Evolutionary conservation across 2,888 invertebrate genomes (phyloP).

Genomic region (Chromoteleia sp.): DNA sequence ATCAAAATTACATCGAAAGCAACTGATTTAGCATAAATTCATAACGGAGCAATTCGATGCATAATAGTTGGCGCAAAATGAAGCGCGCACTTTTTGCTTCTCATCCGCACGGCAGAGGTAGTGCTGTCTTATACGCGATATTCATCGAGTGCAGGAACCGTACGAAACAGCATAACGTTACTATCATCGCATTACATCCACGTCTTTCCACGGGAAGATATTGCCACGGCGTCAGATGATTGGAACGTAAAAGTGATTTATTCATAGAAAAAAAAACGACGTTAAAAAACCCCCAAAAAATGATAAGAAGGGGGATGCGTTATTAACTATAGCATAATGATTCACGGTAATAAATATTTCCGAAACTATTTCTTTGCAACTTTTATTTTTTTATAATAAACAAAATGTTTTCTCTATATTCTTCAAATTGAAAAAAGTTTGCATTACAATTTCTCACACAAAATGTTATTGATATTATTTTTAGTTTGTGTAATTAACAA

Average conservation of each 20-base stretch:
- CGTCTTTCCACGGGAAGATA: conserved; percentile 51
- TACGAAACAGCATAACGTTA: conserved; percentile 61
- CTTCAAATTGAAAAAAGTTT: no score
- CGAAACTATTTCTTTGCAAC: no score
- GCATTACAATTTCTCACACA: no score
- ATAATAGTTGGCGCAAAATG: conserved; percentile 44
- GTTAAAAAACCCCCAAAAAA: no score
- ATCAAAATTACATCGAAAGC: conserved; percentile 51
- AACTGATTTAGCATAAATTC: conserved; percentile 58
- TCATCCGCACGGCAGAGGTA: background rate
- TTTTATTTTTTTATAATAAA: no score
- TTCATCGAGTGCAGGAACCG: conserved; percentile 59
- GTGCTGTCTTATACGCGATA: conserved; percentile 55
- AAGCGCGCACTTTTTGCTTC: conserved; percentile 23
- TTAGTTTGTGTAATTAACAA: no score
- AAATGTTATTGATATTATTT: no score
- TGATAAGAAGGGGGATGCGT: no score
- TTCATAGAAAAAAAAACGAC: conserved; percentile 36
- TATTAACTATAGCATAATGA: no score
- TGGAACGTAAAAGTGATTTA: conserved; percentile 57
- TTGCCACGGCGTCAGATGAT: conserved; percentile 40
- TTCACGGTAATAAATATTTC: no score
- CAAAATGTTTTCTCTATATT: no score
- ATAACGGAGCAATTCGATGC: conserved; percentile 44
- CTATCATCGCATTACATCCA: conserved; percentile 57